These are phyloP conservation scores for Drosophila eohydei DNA, from an alignment of 2,888 invertebrate species.

Conservation along the genomic window DNA sequence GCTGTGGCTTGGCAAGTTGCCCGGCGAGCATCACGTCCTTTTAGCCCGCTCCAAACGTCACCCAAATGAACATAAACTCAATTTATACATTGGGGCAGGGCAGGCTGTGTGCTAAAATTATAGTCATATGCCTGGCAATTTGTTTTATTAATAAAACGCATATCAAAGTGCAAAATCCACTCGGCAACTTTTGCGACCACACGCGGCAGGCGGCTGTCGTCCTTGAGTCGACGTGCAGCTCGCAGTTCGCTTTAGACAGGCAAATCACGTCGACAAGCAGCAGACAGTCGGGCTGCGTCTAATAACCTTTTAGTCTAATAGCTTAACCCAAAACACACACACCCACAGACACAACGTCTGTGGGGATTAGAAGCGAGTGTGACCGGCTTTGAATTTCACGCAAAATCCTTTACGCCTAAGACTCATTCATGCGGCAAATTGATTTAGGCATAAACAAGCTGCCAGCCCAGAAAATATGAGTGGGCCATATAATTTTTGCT, in stretches of 20 bases:
- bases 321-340: conserved; percentile 54
- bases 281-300: conserved; percentile 23
- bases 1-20: conserved; percentile 52
- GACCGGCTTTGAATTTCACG: conserved; percentile 38
- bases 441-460: conserved; percentile 80
- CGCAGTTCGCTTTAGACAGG: conserved; percentile 36
- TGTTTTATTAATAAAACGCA: conserved; percentile 67
- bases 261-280: conserved; percentile 61
- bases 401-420: conserved; percentile 58
- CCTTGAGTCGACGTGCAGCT: conserved; percentile 8
- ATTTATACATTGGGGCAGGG: conserved; percentile 50
- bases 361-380: conserved; percentile 39
- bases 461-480: conserved; percentile 24
- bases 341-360: conserved; percentile 5
- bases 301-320: conserved; percentile 71
- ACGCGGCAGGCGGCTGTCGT: background rate
- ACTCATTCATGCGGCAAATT: conserved; percentile 76
- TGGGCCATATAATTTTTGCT: conserved; percentile 49
- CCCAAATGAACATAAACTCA: conserved; percentile 46
- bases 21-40: conserved; percentile 35
- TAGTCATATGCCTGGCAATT: conserved; percentile 52
- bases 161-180: conserved; percentile 68
- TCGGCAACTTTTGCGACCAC: conserved; percentile 28
- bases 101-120: conserved; percentile 40
- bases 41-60: conserved; percentile 9